Evolutionary conservation across 1,140 invertebrate genomes (phyloP), one percentile per base, ranked within the genome.

Genomic region (Myzus persicae): DNA sequence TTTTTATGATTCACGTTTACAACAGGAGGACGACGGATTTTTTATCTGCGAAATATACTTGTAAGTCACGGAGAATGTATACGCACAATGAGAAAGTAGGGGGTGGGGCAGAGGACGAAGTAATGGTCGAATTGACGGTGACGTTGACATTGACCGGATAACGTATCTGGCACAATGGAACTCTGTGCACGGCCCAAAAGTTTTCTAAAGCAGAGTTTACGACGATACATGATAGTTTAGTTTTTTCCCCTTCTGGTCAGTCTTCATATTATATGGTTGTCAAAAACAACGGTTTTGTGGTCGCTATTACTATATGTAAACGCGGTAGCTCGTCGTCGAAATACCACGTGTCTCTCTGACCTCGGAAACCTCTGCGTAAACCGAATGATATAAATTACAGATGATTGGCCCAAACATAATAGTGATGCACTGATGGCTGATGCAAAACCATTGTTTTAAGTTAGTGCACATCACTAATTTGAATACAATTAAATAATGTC

Each of bases 111-210:
- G n/a, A 1, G 22, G 31, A 3, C 14, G 31, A 82, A 84, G 76
- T 92, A 51, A 40, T 82, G 44, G 40, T 46, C 42, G n/a, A 81
- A 76, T 76, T 26, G 76, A 82, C 44, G 91, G 67, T 26, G 44
- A 81, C 76, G 76, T 84, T 84, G 91, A 82, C 91, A 92, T 46
- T 82, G 91, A 38, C 91, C 76, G 91, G 91, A 92, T 92, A 92
- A 92, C 91, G 76, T 82, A 48, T 82, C 59, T 51, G 8, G 76
- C 20, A 81, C 44, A 82, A 81, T 81, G 44, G 4, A 46, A 91
- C 11, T 44, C 7, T 88, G 38, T 40, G 40, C 5, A 89, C 88
- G 48, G 88, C 88, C 88, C 31, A 54, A 89, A 89, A 89, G 46
- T 89, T 89, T 89, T 89, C 87, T 24, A 89, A 89, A 89, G n/a